A percentile compares a stretch with the other conserved stretches of the same genome.
Evolutionary conservation across 2,888 invertebrate species (phyloP).

Genomic region (Yponomeuta sedellus): DNA sequence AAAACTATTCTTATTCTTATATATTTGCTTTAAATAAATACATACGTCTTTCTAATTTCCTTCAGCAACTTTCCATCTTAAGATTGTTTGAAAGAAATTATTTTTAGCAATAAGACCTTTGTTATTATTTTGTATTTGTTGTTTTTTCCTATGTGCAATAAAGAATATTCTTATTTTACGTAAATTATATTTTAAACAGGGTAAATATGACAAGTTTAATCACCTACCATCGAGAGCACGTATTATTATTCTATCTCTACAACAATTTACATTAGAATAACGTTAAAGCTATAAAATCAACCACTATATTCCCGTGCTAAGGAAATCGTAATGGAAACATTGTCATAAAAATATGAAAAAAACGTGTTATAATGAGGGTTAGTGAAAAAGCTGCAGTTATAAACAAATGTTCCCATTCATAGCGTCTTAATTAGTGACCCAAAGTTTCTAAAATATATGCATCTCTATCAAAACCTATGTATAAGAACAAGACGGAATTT

Average conservation of each 20-base stretch:
- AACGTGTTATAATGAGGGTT: conserved; percentile 3
- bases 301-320: background rate
- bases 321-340: conserved; percentile 19
- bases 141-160: too few species aligned
- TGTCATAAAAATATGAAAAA: conserved; percentile 18
- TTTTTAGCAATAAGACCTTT: too few species aligned
- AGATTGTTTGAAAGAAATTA: too few species aligned
- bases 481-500: background rate
- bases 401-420: background rate
- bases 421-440: background rate
- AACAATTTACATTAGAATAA: conserved; percentile 18
- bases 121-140: too few species aligned
- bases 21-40: background rate
- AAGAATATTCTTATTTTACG: too few species aligned
- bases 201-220: background rate
- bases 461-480: background rate
- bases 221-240: background rate
- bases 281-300: conserved; percentile 17
- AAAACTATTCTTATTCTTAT: too few species aligned
- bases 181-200: background rate
- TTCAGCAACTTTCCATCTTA: too few species aligned
- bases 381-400: background rate
- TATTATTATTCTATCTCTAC: conserved; percentile 21
- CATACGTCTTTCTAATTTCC: too few species aligned
- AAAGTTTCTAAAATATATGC: background rate